phyloP scores from a whole-genome alignment of 2,113 vertebrate species.

The Hippocampus zosterae region DNA sequence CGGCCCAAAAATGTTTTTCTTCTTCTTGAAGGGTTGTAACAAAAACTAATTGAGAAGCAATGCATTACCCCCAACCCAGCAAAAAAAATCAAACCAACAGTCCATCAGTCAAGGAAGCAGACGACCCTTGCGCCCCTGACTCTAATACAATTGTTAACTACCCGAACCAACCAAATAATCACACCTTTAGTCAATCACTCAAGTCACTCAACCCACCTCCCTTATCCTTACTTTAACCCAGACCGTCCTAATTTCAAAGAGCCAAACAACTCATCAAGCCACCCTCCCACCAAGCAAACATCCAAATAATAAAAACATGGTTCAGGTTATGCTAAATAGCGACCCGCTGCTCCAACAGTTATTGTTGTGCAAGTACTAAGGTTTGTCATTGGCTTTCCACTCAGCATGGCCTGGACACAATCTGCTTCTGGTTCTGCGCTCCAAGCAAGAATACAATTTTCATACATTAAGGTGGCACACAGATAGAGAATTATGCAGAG shows the following conservation, averaged over 20 bases:
- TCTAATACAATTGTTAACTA: no score
- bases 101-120: not conserved
- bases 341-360: slow-evolving; percentile 48
- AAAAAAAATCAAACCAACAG: not conserved
- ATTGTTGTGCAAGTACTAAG: slow-evolving; percentile 51
- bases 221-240: not conserved
- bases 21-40: no score
- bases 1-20: no score
- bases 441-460: slow-evolving; percentile 67
- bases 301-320: not conserved
- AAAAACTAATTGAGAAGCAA: no score
- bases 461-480: slow-evolving; percentile 63
- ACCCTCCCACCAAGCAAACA: not conserved
- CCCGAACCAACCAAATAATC: not conserved
- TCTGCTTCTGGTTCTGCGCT: slow-evolving; percentile 67
- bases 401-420: slow-evolving; percentile 66
- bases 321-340: slow-evolving; percentile 29
- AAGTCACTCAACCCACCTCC: not conserved
- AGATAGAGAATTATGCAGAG: slow-evolving; percentile 72
- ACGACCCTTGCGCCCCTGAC: not conserved
- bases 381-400: slow-evolving; percentile 68
- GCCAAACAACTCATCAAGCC: not conserved
- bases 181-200: no score
- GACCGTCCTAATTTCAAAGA: not conserved
- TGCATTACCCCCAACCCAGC: not conserved